Evolutionary conservation across 2,113 vertebrate species (phyloP).

Genomic region (Lophura nycthemera): DNA sequence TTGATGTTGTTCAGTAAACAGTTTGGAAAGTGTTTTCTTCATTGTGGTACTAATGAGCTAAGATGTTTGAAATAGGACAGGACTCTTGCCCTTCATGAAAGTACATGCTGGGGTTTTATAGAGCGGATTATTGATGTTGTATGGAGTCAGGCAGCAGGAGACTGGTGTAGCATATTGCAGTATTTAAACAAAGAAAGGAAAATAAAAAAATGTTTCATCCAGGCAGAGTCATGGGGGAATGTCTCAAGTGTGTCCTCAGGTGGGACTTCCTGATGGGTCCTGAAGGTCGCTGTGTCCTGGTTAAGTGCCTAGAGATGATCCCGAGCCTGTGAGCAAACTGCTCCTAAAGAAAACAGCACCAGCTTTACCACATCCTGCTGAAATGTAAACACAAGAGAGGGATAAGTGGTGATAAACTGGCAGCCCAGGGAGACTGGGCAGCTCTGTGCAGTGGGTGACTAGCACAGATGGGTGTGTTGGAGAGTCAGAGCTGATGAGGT

Average conservation of each 20-base stretch:
- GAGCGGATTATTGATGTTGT: not conserved
- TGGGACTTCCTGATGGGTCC: not conserved
- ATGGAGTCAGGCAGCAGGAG: not conserved
- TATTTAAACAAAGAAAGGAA: not conserved
- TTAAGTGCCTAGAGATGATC: not conserved
- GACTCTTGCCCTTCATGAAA: accelerated
- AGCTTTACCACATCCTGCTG: not conserved
- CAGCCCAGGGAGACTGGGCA: not conserved
- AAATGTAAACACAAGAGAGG: not conserved
- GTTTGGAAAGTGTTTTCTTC: not conserved
- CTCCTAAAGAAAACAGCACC: not conserved
- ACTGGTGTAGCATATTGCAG: not conserved
- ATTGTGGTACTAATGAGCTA: not conserved
- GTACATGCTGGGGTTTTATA: not conserved
- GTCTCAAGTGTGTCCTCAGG: not conserved
- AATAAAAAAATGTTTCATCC: not conserved
- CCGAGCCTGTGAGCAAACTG: not conserved
- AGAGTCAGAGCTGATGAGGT: not conserved
- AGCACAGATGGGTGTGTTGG: accelerated
- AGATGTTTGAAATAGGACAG: not conserved
- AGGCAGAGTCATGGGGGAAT: not conserved
- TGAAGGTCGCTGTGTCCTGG: no score
- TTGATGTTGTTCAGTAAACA: not conserved
- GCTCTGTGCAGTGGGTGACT: accelerated
- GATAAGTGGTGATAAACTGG: not conserved